Evolutionary conservation across 1,140 invertebrate genomes (phyloP).

Genomic region (Drosophila quadrilineata): DNA sequence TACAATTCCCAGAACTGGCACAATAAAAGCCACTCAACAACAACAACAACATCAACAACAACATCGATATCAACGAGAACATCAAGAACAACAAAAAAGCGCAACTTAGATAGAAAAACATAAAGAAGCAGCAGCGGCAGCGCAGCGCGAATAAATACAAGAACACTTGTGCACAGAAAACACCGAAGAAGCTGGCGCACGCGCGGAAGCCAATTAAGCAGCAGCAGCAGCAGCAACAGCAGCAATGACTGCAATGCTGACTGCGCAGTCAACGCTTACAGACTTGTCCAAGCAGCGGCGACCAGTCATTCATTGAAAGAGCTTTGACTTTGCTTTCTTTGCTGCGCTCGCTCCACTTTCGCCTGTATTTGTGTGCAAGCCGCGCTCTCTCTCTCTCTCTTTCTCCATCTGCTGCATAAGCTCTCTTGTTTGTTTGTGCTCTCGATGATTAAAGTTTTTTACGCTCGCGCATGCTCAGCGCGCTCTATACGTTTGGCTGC

Average conservation of each 20-base stretch:
- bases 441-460: not conserved
- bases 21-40: conserved; percentile 62
- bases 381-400: conserved; percentile 8
- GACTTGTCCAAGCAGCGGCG: conserved; percentile 3
- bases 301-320: conserved; percentile 40
- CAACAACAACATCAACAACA: conserved; percentile 8
- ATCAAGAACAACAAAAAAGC: conserved; percentile 10
- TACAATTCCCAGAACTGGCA: conserved; percentile 73
- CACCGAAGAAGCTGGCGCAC: conserved; percentile 55
- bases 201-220: conserved; percentile 59
- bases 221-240: conserved; percentile 11
- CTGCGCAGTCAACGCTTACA: not conserved
- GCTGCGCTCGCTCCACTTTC: conserved; percentile 41
- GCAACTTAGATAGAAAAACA: conserved; percentile 35
- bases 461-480: conserved; percentile 39
- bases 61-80: conserved; percentile 12
- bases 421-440: not conserved
- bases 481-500: conserved; percentile 27
- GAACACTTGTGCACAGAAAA: conserved; percentile 33
- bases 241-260: conserved; percentile 16
- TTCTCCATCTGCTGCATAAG: not conserved
- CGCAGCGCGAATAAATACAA: conserved; percentile 24
- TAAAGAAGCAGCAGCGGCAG: too few relatives aligned
- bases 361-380: conserved; percentile 23
- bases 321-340: conserved; percentile 41